Percentiles rank a stretch among this genome's conserved stretches.
Conservation (phyloP, 2,113 vertebrate genomes). For the Pluvianellus socialis region DNA sequence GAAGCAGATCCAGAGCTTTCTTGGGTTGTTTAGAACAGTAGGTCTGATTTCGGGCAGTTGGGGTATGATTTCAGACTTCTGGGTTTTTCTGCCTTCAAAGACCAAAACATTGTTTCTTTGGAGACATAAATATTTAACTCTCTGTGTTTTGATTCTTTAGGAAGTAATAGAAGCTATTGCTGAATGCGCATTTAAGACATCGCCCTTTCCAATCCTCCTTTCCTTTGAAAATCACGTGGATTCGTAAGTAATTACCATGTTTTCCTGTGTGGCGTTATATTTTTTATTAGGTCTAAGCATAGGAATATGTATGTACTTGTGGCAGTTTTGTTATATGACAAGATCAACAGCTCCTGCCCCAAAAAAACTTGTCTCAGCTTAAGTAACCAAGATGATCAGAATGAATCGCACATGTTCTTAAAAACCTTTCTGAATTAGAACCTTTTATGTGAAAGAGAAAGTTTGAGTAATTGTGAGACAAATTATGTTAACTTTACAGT, state of each 20-base stretch:
- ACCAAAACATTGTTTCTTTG: neutral
- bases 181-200: slow-evolving; percentile 98
- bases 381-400: neutral
- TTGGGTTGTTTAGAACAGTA: neutral
- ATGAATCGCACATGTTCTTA: neutral
- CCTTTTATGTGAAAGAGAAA: neutral
- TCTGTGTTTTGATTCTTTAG: slow-evolving; percentile 73
- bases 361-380: too few relatives aligned
- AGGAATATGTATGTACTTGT: neutral
- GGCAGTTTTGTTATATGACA: neutral
- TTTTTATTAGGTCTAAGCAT: neutral
- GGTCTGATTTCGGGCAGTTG: neutral
- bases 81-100: neutral
- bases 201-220: slow-evolving; percentile 92
- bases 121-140: neutral
- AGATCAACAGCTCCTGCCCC: neutral
- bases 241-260: slow-evolving; percentile 86
- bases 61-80: neutral
- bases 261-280: neutral
- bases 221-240: slow-evolving; percentile 99
- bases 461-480: neutral
- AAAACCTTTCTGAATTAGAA: neutral
- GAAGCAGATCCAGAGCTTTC: neutral
- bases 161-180: slow-evolving; percentile 98
- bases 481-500: neutral